Conservation (phyloP, 2,797 vertebrate species). For the Rhyacichthys aspro region DNA sequence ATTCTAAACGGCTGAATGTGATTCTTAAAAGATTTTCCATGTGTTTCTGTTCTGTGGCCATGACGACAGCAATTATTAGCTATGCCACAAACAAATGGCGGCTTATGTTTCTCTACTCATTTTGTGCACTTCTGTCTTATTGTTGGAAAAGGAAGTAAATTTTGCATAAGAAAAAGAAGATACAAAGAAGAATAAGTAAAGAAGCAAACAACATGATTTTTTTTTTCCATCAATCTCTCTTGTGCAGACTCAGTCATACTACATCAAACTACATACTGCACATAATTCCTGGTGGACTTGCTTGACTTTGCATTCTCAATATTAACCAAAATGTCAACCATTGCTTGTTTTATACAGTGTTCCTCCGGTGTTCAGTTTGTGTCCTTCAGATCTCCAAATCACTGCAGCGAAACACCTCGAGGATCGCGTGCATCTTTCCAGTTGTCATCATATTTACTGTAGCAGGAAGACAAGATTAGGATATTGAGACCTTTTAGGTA, state of each 20-base stretch:
- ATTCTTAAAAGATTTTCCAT: background rate
- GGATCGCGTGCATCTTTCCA: slow-evolving; percentile 11
- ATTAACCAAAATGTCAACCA: slow-evolving; percentile 10
- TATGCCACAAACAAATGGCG: too few species aligned
- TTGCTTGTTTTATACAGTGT: background rate
- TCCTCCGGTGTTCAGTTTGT: background rate
- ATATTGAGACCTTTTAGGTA: slow-evolving; percentile 14
- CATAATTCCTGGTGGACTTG: background rate
- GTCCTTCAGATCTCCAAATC: slow-evolving; percentile 22
- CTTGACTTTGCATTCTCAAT: background rate
- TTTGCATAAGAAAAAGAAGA: too few species aligned
- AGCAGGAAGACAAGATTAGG: slow-evolving; percentile 13
- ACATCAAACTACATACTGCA: background rate
- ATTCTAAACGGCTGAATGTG: background rate
- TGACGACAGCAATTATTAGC: too few species aligned
- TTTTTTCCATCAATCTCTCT: too few species aligned
- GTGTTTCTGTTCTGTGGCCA: too few species aligned
- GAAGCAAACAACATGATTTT: too few species aligned
- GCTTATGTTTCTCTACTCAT: too few species aligned
- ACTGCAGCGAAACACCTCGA: slow-evolving; percentile 3
- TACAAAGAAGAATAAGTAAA: too few species aligned
- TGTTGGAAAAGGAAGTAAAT: too few species aligned
- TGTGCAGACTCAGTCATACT: too few species aligned
- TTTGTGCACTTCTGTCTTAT: too few species aligned
- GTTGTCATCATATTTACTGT: slow-evolving; percentile 30